phyloP scores from a whole-genome alignment of 2,888 invertebrate genomes.

The Anaspis maculata region DNA sequence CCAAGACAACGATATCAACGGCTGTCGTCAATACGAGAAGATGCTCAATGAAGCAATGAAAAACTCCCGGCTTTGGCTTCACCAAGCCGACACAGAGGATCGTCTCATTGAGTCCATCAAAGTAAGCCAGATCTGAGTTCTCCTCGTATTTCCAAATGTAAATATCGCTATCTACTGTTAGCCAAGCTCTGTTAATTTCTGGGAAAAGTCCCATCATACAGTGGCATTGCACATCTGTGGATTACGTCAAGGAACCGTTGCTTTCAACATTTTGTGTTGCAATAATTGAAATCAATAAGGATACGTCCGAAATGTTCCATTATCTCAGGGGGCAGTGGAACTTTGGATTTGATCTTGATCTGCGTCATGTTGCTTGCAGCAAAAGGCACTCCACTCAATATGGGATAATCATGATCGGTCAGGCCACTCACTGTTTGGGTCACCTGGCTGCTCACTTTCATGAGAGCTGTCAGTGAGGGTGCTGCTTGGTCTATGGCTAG shows the following conservation, averaged over 20 bases:
- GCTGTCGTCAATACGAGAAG: constrained; percentile 89
- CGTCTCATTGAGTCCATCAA: constrained; percentile 89
- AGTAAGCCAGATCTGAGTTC: constrained; percentile 91
- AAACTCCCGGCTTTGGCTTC: constrained; percentile 80
- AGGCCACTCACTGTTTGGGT: constrained; percentile 83
- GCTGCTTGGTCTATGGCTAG: constrained; percentile 60
- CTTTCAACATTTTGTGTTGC: constrained; percentile 2
- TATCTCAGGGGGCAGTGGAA: constrained; percentile 87
- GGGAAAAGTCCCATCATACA: constrained; percentile 97
- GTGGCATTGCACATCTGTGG: constrained; percentile 86
- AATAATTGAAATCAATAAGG: constrained; percentile 43
- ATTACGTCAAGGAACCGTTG: constrained; percentile 21
- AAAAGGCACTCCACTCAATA: constrained; percentile 59
- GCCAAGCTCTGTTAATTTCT: constrained; percentile 92
- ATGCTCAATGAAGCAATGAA: constrained; percentile 84
- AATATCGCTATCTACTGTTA: constrained; percentile 95
- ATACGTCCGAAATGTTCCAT: constrained; percentile 93
- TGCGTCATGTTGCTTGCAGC: constrained; percentile 64
- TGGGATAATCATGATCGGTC: constrained; percentile 86
- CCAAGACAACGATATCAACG: constrained; percentile 85
- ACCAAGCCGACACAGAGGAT: constrained; percentile 90
- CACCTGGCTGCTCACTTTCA: constrained; percentile 57
- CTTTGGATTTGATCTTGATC: constrained; percentile 70
- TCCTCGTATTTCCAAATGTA: constrained; percentile 98
- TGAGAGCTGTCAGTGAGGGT: constrained; percentile 62